These are phyloP conservation scores for Bedellia somnulentella DNA, from an alignment of 2,888 invertebrate genomes.

Conservation along the genomic window DNA sequence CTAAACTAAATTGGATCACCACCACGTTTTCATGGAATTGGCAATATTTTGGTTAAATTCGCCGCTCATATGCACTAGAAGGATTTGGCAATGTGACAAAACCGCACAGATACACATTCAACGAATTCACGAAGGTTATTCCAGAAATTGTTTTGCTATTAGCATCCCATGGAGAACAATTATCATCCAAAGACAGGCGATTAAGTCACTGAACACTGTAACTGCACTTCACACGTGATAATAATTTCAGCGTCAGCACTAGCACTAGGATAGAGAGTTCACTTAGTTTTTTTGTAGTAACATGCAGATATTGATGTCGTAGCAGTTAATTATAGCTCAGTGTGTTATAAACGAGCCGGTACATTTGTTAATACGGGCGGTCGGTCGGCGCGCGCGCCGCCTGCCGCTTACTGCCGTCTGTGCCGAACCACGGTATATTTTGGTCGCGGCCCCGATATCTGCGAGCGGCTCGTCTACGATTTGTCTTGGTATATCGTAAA, in stretches of 20 bases:
- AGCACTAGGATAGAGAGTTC: background rate
- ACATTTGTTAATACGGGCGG: conserved; percentile 24
- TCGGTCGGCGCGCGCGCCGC: conserved; percentile 53
- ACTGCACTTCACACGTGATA: too few relatives aligned
- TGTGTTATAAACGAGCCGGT: conserved; percentile 38
- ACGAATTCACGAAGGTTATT: conserved; percentile 41
- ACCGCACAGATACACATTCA: conserved; percentile 26
- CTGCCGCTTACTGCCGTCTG: conserved; percentile 51
- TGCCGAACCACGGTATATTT: conserved; percentile 47
- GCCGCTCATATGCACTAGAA: conserved; percentile 11
- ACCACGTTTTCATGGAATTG: background rate
- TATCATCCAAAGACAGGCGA: too few relatives aligned
- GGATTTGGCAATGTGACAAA: conserved; percentile 48
- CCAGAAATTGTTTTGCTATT: conserved; percentile 8
- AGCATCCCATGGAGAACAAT: background rate
- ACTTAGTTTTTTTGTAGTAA: conserved; percentile 9
- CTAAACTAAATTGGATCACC: conserved; percentile 16
- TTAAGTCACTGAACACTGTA: background rate
- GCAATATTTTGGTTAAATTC: background rate
- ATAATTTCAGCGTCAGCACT: too few relatives aligned
- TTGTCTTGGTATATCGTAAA: conserved; percentile 52
- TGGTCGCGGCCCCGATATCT: conserved; percentile 55
- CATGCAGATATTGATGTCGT: conserved; percentile 47
- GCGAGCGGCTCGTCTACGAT: conserved; percentile 49
- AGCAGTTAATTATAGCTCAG: conserved; percentile 53